These are phyloP conservation scores for Arbacia lixula DNA, from an alignment of 53 echinoderm and acorn worm species.

Conservation along the genomic window DNA sequence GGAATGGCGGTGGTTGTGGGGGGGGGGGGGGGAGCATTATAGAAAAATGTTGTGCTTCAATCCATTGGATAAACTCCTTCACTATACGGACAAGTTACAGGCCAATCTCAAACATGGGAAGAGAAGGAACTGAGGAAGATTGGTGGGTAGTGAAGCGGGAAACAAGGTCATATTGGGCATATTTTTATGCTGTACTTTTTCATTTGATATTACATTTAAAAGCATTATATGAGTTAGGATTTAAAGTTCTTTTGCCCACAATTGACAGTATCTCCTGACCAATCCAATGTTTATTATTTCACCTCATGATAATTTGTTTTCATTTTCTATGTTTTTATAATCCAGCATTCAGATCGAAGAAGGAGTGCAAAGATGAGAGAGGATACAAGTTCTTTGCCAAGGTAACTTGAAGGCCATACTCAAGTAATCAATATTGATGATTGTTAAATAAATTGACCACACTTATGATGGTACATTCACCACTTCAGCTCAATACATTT, in stretches of 20 bases:
- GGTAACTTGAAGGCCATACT: no score
- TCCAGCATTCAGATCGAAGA: constrained; percentile 79
- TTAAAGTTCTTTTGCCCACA: no score
- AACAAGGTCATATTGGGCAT: no score
- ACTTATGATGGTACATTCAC: no score
- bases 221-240: no score
- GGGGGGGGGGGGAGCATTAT: background rate
- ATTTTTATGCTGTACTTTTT: no score
- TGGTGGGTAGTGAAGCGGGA: background rate
- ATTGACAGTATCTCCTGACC: no score
- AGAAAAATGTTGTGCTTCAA: constrained; percentile 91
- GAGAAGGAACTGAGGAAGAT: constrained; percentile 57
- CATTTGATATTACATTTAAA: no score
- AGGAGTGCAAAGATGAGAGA: constrained; percentile 63
- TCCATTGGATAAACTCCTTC: constrained; percentile 81
- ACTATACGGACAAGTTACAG: constrained; percentile 91
- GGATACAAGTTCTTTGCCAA: constrained; percentile 98
- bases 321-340: background rate
- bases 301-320: no score
- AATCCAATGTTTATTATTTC: background rate
- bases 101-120: constrained; percentile 77
- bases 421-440: no score
- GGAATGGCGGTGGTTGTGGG: background rate
- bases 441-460: no score
- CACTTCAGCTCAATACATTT: no score